Evolutionary conservation across 2,888 invertebrate species (phyloP), one percentile per base, ranked within the genome.

Genomic region (Pseudanteris insignis): DNA sequence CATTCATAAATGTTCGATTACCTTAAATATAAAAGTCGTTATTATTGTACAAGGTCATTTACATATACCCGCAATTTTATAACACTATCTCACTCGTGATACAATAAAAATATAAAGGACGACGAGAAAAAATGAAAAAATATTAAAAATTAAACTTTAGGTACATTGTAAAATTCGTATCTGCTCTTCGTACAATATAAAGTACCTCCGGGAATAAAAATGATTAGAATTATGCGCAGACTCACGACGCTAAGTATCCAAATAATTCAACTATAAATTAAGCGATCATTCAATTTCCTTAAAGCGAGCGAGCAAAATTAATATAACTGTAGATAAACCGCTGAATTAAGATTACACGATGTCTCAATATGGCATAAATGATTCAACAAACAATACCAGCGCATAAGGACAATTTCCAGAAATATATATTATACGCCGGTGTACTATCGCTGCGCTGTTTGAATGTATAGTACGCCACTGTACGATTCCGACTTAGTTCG

Each of bases 361-460:
- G 59, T 51, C 51, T 59, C 58, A 51, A 59, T 59, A 51, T 59
- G 46, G 50, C 46, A 51, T 59, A 44, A 36, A 59, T 58, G 50
- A 58, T 51, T 59, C 30, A n/a, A 51, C 59, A 46, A 51, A 59
- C 51, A 59, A 59, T 51, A 38, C 59, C 44, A 24, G 25, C 40
- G 28, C 30, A 34, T 59, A 51, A 59, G 44, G 58, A 51, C 51
- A 59, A 40, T 51, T 59, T 51, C 46, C 51, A 46, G 51, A 46
- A 51, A 59, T 51, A 51, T n/a, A n/a, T 59, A 51, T 59, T 59
- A 41, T 43, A 58, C 11, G n/a, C n/a, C n/a, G n/a, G n/a, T n/a
- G n/a, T n/a, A n/a, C n/a, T n/a, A n/a, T n/a, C 25, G 24, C 36
- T 3, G 48, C 36, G 11, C 13, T 36, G 30, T 44, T 33, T 46